Conservation (phyloP, 2,888 invertebrate genomes). For the Hirudinaria manillensis region DNA sequence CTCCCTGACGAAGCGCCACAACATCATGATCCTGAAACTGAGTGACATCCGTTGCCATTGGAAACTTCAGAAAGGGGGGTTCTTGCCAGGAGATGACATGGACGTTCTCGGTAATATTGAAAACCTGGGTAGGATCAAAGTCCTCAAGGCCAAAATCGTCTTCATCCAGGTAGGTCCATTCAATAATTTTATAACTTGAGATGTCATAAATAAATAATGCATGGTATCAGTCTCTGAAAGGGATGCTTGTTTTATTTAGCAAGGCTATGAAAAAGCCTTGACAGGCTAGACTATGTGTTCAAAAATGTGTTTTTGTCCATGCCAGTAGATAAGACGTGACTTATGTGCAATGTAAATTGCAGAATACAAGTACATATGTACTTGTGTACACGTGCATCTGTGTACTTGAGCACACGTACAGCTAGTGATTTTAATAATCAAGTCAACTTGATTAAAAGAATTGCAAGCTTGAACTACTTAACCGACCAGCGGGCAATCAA, state of each 20-base stretch:
- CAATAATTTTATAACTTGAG: not conserved
- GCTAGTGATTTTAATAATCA: too few species aligned
- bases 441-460: too few species aligned
- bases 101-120: constrained; percentile 35
- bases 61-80: constrained; percentile 84
- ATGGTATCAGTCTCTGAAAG: not conserved
- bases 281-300: too few species aligned
- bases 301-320: too few species aligned
- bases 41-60: constrained; percentile 77
- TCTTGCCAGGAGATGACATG: constrained; percentile 79
- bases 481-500: not conserved
- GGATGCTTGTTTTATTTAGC: not conserved
- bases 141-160: constrained; percentile 41
- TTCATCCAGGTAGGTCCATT: constrained; percentile 37
- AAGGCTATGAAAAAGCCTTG: too few species aligned
- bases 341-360: too few species aligned
- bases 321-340: too few species aligned
- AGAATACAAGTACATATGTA: too few species aligned
- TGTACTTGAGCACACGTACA: too few species aligned
- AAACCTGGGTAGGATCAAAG: constrained; percentile 43
- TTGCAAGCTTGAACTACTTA: too few species aligned
- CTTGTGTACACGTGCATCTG: too few species aligned
- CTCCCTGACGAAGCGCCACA: constrained; percentile 34
- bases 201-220: too few species aligned
- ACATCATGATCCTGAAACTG: constrained; percentile 45